Base-by-base conservation (phyloP, 2,888 invertebrate species). In the Parthenolecanium corni region DNA sequence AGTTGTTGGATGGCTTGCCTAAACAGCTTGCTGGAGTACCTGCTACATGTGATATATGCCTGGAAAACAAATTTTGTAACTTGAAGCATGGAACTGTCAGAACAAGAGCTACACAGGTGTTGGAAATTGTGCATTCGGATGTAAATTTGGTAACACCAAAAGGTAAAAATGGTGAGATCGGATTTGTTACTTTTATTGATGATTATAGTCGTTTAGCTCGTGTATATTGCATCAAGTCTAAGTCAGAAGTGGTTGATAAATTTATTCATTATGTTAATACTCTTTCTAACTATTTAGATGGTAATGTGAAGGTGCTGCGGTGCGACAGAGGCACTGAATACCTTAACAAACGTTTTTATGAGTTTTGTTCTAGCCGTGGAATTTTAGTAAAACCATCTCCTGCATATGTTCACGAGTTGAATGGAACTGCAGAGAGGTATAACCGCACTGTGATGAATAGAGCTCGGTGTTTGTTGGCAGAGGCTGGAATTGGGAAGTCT, bases 101-200 rank as follows among this genome's bases (percentile, higher is more conserved):
- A n/a, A n/a, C n/a, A n/a, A n/a, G n/a, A n/a, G n/a, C n/a, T n/a
- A n/a, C 12, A 16, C 20, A 54, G 14, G 21, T 24, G 24, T 20
- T 44, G n/a, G 23, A 64, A 64, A 54, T 64, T 24, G 42, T 54
- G 11, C 54, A 54, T 23, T 23, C 47, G 9, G 56, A 64, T 54
- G 47, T 64, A 11, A 61, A 61, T 20, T 47, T 40, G 14, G 14
- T 18, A 6, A 31, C n/a, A 21, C 46, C 46, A 21, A n/a, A 24
- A 20, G 67, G 67, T 21, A 38, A 51, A 23, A 64, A 64, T 23
- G 66, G 67, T 1, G 66, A 67, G 63, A 66, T 54, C 64, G 67
- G 66, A 61, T 68, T 68, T 64, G n/a, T 68, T 2, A 40, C 62
- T 1, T 68, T 68, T 38, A 66, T 68, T 16, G 67, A 68, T 64